These are phyloP conservation scores for Cordilura impudica DNA, from an alignment of 2,888 invertebrate genomes.

Conservation along the genomic window DNA sequence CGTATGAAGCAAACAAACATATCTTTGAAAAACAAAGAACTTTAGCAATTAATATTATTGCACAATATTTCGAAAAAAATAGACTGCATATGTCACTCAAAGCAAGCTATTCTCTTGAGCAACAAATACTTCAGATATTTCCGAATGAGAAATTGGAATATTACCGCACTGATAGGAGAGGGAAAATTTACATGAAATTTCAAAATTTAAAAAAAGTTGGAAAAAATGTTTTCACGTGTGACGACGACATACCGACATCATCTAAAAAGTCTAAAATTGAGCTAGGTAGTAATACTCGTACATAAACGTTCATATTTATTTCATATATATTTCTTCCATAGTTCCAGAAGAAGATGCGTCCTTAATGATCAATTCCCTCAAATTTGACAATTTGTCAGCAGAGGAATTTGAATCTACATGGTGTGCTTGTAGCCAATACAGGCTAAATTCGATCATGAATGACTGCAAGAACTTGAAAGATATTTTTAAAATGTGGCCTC, in stretches of 20 bases:
- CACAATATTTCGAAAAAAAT: slow-evolving; percentile 34
- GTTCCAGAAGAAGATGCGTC: not conserved
- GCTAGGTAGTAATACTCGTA: no score
- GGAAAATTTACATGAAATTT: slow-evolving; percentile 45
- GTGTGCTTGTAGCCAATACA: not conserved
- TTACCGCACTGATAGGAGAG: slow-evolving; percentile 46
- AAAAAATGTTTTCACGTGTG: slow-evolving; percentile 2
- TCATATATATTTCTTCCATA: no score
- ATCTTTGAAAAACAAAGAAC: slow-evolving; percentile 29
- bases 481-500: not conserved
- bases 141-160: slow-evolving; percentile 45
- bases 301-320: no score
- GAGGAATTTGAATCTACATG: not conserved
- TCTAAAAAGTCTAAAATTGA: no score
- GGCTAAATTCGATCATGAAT: not conserved
- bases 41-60: slow-evolving; percentile 37
- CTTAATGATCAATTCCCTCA: not conserved
- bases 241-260: no score
- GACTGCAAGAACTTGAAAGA: not conserved
- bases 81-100: slow-evolving; percentile 30
- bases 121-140: slow-evolving; percentile 45
- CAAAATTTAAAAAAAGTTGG: slow-evolving; percentile 31
- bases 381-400: not conserved
- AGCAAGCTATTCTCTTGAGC: slow-evolving; percentile 41
- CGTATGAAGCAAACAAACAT: not conserved